A percentile compares a stretch with the other conserved stretches of the same genome.
Evolutionary conservation across 2,888 invertebrate genomes (phyloP).

Genomic region (Allacma fusca): DNA sequence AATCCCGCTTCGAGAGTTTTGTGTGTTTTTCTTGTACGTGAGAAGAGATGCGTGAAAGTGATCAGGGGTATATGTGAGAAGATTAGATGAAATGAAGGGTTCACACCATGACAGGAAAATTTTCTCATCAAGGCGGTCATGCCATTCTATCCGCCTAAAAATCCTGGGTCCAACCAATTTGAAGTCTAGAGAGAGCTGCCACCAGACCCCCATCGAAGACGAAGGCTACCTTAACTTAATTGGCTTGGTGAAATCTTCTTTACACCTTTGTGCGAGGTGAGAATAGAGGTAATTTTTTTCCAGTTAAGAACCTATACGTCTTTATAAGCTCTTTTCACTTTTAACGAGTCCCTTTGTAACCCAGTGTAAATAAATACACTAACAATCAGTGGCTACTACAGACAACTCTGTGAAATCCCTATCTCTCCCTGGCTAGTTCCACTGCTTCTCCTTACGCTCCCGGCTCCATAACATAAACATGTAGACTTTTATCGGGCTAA

Average conservation of each 20-base stretch:
- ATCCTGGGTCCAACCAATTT: conserved; percentile 32
- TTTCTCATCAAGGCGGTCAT: conserved; percentile 42
- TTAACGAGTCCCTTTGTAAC: background rate
- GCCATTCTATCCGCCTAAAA: conserved; percentile 21
- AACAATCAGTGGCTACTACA: too few relatives aligned
- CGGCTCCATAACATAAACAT: too few relatives aligned
- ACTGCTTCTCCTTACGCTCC: too few relatives aligned
- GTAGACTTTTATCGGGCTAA: too few relatives aligned
- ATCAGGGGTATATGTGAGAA: conserved; percentile 20
- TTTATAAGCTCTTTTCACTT: conserved; percentile 8
- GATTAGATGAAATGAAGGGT: conserved; percentile 37
- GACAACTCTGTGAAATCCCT: too few relatives aligned
- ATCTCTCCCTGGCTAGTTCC: too few relatives aligned
- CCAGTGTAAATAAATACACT: background rate
- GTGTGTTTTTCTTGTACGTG: conserved; percentile 8
- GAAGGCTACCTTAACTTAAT: conserved; percentile 50
- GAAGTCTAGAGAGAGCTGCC: conserved; percentile 25
- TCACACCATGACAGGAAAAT: conserved; percentile 44
- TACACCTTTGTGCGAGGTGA: conserved; percentile 20
- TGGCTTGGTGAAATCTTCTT: conserved; percentile 56
- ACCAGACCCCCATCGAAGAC: conserved; percentile 56
- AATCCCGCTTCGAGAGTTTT: background rate
- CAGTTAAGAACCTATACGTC: conserved; percentile 4
- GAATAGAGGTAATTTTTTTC: conserved; percentile 11
- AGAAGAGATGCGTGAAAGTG: conserved; percentile 13